Evolutionary conservation across 2,888 invertebrate species (phyloP), one percentile per base, ranked within the genome.

Genomic region (Melipona bicolor): DNA sequence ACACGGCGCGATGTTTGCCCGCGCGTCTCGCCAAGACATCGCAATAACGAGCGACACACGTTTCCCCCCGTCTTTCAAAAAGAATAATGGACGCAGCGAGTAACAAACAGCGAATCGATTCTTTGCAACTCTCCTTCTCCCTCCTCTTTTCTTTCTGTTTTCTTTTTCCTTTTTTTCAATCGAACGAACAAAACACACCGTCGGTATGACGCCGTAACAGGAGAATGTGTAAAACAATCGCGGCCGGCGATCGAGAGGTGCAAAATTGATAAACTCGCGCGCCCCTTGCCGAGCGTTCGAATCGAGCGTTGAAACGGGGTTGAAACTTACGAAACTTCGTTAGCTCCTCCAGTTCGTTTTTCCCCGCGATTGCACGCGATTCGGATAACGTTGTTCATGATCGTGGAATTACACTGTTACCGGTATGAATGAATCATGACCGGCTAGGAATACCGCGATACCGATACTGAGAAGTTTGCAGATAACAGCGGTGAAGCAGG

Each of bases 391-490:
- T 77, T 79, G 74, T 77, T 79, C 89, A 79, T 77, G 79, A 87
- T 85, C 79, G 67, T 64, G 56, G 81, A 85, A 82, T 89, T 83
- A 81, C 85, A 76, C 77, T 76, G 73, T 86, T 81, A 83, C 79
- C 70, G 61, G 79, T 59, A 62, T 62, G 82, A 76, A 88, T 88
- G 86, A 89, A 83, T 88, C 86, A 88, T 85, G 84, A 81, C 83
- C 74, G 70, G 61, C 84, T 72, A 77, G 32, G 87, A 87, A 89
- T 90, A 90, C 87, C 87, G 91, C 90, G 89, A 91, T 90, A 91
- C 90, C 89, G 87, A 85, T 86, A 92, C 92, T 91, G 90, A 84
- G 87, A 88, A 88, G 74, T 83, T 88, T 81, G 76, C 75, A 70
- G 88, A 86, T 88, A 89, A 89, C 77, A 72, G n/a, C 56, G 74